Percentiles rank a stretch among this genome's conserved stretches.
phyloP scores from a whole-genome alignment of 2,113 vertebrate species.

The Pandion haliaetus region DNA sequence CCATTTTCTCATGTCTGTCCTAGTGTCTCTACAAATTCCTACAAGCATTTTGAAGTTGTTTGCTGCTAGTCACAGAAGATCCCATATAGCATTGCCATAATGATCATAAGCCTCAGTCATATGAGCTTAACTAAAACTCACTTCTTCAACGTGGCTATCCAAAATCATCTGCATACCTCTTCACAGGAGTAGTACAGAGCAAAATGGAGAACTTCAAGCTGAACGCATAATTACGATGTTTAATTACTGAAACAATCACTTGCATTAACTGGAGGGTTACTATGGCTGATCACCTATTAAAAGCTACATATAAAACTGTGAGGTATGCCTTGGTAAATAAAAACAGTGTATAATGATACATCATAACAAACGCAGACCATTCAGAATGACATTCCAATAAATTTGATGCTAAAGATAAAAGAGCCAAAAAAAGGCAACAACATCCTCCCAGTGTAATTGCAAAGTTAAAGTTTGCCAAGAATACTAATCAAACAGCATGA shows the following conservation, averaged over 20 bases:
- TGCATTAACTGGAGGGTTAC: background rate
- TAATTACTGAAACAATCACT: background rate
- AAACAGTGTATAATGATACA: background rate
- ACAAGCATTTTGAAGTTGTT: background rate
- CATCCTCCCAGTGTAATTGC: background rate
- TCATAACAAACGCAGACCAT: background rate
- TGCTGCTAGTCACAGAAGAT: background rate
- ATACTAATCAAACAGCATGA: background rate
- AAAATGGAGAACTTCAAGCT: background rate
- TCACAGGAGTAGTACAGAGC: background rate
- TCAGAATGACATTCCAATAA: background rate
- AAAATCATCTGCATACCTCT: background rate
- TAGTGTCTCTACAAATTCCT: background rate
- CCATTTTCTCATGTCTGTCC: background rate
- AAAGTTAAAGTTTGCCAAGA: background rate
- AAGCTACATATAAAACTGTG: background rate
- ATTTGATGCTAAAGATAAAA: background rate
- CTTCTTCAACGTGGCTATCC: background rate
- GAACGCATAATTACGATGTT: background rate
- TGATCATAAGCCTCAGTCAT: background rate
- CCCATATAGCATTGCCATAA: background rate
- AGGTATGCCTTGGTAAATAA: background rate
- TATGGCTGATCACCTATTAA: background rate
- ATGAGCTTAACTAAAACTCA: background rate
- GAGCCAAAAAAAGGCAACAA: background rate